Conservation (phyloP, 2,113 vertebrate species). For the Chrysochloris asiatica region DNA sequence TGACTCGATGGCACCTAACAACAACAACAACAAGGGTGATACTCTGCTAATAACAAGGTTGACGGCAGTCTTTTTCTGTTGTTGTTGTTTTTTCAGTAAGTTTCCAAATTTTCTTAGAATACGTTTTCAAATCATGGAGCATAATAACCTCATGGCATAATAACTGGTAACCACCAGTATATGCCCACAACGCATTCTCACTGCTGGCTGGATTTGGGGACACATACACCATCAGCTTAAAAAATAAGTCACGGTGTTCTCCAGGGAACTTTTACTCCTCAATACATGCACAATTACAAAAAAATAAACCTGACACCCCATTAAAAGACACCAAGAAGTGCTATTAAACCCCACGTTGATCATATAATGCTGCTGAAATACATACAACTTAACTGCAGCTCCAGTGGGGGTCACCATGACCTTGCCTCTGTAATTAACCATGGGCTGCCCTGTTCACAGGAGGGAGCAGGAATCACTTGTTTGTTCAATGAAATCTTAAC, state of each 20-base stretch:
- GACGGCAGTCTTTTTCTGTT: not conserved
- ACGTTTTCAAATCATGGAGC: too few relatives aligned
- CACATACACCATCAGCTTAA: not conserved
- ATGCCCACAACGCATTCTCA: not conserved
- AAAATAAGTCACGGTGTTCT: not conserved
- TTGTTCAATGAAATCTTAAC: not conserved
- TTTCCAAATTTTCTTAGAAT: not conserved
- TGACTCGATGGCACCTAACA: too few relatives aligned
- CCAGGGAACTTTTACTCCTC: not conserved
- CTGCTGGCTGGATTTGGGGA: not conserved
- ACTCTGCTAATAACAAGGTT: not conserved
- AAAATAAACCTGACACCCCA: not conserved
- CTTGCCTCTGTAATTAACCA: not conserved
- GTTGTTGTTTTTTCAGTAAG: not conserved
- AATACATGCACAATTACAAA: not conserved
- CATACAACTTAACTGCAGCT: too few relatives aligned
- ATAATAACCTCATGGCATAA: too few relatives aligned
- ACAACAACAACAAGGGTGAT: too few relatives aligned
- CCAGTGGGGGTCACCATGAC: not conserved
- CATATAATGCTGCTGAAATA: not conserved
- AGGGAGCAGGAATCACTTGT: not conserved
- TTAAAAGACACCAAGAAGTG: not conserved
- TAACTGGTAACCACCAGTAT: rapidly evolving
- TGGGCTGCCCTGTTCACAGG: not conserved
- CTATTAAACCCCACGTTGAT: not conserved